Percentiles rank a stretch among this genome's conserved stretches.
These are phyloP conservation scores for Volucella zonaria DNA, from an alignment of 2,888 invertebrate genomes.

Conservation along the genomic window DNA sequence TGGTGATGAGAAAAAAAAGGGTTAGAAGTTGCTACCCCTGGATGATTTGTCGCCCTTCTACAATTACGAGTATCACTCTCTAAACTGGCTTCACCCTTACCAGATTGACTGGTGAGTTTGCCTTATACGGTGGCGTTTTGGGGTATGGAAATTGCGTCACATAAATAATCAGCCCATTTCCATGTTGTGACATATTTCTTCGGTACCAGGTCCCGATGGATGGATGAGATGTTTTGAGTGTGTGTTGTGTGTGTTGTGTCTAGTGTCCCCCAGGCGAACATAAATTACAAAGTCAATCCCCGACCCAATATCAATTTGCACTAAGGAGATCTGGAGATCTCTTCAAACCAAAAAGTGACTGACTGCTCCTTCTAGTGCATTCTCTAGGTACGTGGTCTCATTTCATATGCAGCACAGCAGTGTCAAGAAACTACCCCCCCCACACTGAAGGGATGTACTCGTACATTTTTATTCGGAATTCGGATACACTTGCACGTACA, in stretches of 20 bases:
- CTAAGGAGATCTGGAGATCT: conserved; percentile 64
- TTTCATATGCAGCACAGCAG: conserved; percentile 64
- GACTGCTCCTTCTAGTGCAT: conserved; percentile 6
- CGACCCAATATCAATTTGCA: conserved; percentile 75
- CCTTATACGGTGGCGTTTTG: neutral
- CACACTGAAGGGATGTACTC: conserved; percentile 34
- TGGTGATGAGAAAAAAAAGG: conserved; percentile 44
- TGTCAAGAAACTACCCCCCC: conserved; percentile 54
- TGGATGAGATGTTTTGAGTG: neutral
- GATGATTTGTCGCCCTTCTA: conserved; percentile 70
- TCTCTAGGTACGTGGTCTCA: conserved; percentile 54
- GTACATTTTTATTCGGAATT: conserved; percentile 36
- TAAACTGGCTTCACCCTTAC: conserved; percentile 55
- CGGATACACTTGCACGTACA: neutral
- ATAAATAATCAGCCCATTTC: conserved; percentile 76
- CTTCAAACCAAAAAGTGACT: conserved; percentile 42
- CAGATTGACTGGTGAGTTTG: neutral
- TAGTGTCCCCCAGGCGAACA: conserved; percentile 75
- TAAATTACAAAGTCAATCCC: conserved; percentile 74
- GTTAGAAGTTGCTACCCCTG: conserved; percentile 39
- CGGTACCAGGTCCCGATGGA: neutral
- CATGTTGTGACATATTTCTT: conserved; percentile 75
- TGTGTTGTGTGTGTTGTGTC: conserved; percentile 19
- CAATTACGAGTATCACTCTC: conserved; percentile 73
- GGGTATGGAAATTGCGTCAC: conserved; percentile 76